phyloP scores from a whole-genome alignment of 2,888 invertebrate species.

The Epirrita christyi region DNA sequence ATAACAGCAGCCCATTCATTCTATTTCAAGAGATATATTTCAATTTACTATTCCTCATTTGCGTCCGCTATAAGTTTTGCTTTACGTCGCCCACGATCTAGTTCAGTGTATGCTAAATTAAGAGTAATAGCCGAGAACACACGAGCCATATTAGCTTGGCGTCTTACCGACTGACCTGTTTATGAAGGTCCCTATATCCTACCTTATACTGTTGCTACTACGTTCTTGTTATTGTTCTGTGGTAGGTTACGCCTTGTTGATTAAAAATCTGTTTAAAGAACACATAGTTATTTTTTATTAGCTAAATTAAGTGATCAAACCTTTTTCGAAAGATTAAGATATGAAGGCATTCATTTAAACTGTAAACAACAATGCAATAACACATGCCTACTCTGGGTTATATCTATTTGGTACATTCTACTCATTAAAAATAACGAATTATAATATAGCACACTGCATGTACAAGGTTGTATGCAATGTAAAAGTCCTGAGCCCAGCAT shows the following conservation, averaged over 20 bases:
- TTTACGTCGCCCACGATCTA: conserved; percentile 59
- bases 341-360: too few relatives aligned
- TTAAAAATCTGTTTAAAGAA: background rate
- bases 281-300: too few relatives aligned
- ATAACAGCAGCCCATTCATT: conserved; percentile 36
- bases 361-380: too few relatives aligned
- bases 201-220: conserved; percentile 49
- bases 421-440: too few relatives aligned
- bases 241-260: background rate
- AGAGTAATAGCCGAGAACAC: conserved; percentile 63
- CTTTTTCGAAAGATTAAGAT: background rate
- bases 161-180: conserved; percentile 64
- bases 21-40: conserved; percentile 41
- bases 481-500: too few relatives aligned
- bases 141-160: conserved; percentile 65
- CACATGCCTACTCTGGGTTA: too few relatives aligned
- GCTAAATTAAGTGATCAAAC: background rate
- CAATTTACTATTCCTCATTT: conserved; percentile 69
- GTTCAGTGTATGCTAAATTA: conserved; percentile 63
- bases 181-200: conserved; percentile 65
- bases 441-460: too few relatives aligned
- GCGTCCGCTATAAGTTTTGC: conserved; percentile 71
- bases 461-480: too few relatives aligned
- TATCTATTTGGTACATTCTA: too few relatives aligned
- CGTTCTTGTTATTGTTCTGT: conserved; percentile 55